Evolutionary conservation across 2,113 vertebrate species (phyloP).

Genomic region (Solea senegalensis): DNA sequence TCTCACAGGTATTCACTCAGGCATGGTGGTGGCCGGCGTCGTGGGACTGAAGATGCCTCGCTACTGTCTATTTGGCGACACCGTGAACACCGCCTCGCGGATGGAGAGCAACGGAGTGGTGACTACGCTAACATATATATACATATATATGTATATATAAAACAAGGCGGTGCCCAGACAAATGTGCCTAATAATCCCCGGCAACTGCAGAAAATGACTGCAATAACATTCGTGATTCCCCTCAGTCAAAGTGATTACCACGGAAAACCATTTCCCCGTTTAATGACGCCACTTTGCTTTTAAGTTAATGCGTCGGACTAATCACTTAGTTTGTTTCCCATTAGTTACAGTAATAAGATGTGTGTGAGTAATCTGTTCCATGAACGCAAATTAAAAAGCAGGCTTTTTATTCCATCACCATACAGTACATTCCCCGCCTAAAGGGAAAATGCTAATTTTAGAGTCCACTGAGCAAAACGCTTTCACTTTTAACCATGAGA

Average conservation of each 20-base stretch:
- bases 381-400: slow-evolving; percentile 13
- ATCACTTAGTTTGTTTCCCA: slow-evolving; percentile 55
- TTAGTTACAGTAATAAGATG: slow-evolving; percentile 37
- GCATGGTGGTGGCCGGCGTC: slow-evolving; percentile 80
- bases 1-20: slow-evolving; percentile 75
- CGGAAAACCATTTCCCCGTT: slow-evolving; percentile 27
- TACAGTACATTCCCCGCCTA: not conserved
- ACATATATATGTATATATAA: too few species aligned
- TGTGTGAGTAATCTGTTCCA: slow-evolving; percentile 13
- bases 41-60: slow-evolving; percentile 83
- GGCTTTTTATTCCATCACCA: not conserved
- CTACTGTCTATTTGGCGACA: slow-evolving; percentile 80
- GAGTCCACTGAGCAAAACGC: not conserved
- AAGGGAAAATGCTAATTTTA: not conserved
- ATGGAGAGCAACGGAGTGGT: slow-evolving; percentile 84
- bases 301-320: slow-evolving; percentile 44
- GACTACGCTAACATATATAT: slow-evolving; percentile 35
- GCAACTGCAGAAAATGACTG: not conserved
- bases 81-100: slow-evolving; percentile 78
- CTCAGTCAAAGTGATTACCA: slow-evolving; percentile 32
- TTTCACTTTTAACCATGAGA: not conserved
- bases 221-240: slow-evolving; percentile 7
- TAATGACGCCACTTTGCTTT: slow-evolving; percentile 30
- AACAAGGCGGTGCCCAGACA: not conserved
- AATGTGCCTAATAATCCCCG: slow-evolving; percentile 22